Evolutionary conservation across 2,797 vertebrate species (phyloP).

Genomic region (Microtus californicus): DNA sequence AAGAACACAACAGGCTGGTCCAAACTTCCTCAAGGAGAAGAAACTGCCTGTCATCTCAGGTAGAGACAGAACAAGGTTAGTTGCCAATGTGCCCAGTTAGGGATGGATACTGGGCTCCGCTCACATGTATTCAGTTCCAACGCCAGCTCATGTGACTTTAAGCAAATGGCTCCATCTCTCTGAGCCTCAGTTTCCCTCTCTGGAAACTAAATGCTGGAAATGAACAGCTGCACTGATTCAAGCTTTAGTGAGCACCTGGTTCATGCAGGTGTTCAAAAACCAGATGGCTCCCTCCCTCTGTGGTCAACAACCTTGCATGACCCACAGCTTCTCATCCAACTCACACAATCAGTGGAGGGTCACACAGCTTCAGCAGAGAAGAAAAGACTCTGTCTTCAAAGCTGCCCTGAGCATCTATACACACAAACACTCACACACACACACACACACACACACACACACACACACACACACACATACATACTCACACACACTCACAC

Average conservation of each 20-base stretch:
- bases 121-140: not conserved
- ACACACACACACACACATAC: not conserved
- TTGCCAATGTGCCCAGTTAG: not conserved
- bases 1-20: not conserved
- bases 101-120: not conserved
- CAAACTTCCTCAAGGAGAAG: not conserved
- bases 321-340: not conserved
- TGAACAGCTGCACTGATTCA: not conserved
- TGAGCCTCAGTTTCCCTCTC: slow-evolving; percentile 50
- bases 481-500: not conserved
- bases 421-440: not conserved
- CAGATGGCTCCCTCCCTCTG: not conserved
- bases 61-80: not conserved
- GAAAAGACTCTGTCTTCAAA: not conserved
- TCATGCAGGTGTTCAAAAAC: not conserved
- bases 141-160: not conserved
- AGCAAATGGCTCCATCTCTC: slow-evolving; percentile 5
- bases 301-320: not conserved
- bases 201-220: not conserved
- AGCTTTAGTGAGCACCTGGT: not conserved
- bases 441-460: not conserved
- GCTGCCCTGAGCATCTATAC: not conserved
- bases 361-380: not conserved
- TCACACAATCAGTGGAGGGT: not conserved
- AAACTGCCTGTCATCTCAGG: not conserved